Percentiles rank a stretch among this genome's conserved stretches.
Evolutionary conservation across 2,113 vertebrate genomes (phyloP).

Genomic region (Marmota flaviventris): DNA sequence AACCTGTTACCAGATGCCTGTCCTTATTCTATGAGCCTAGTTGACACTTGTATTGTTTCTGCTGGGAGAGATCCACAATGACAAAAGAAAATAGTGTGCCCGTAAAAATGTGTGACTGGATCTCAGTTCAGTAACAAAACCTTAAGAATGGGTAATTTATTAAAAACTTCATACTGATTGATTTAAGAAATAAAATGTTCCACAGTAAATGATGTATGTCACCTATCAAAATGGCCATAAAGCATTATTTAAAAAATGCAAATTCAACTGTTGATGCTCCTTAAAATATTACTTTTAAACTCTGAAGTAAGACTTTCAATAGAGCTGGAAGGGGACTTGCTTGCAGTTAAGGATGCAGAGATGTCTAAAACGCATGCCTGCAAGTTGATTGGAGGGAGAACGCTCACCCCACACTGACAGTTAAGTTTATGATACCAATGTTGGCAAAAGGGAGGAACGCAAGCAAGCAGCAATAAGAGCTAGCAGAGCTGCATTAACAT

Average conservation of each 20-base stretch:
- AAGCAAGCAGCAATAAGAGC: slow-evolving; percentile 19
- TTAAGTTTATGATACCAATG: slow-evolving; percentile 53
- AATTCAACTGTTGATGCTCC: not conserved
- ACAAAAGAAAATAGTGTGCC: not conserved
- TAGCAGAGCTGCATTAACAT: slow-evolving; percentile 63
- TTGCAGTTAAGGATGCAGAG: slow-evolving; percentile 33
- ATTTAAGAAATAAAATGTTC: not conserved
- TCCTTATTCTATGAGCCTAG: not conserved
- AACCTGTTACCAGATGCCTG: not conserved
- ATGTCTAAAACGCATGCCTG: slow-evolving; percentile 10
- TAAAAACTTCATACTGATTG: not conserved
- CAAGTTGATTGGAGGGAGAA: slow-evolving; percentile 30
- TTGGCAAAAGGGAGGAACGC: not conserved
- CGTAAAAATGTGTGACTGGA: not conserved
- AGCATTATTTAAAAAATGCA: slow-evolving; percentile 36
- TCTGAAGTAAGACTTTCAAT: not conserved
- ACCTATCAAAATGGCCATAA: not conserved
- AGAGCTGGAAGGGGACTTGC: slow-evolving; percentile 27
- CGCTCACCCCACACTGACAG: slow-evolving; percentile 22
- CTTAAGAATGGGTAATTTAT: not conserved
- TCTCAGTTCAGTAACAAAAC: not conserved
- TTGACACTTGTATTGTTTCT: not conserved
- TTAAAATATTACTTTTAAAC: slow-evolving; percentile 14
- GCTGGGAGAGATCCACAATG: not conserved
- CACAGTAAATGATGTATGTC: not conserved